These are phyloP conservation scores for Heliconius aoede DNA, from an alignment of 2,888 invertebrate genomes.

Conservation along the genomic window DNA sequence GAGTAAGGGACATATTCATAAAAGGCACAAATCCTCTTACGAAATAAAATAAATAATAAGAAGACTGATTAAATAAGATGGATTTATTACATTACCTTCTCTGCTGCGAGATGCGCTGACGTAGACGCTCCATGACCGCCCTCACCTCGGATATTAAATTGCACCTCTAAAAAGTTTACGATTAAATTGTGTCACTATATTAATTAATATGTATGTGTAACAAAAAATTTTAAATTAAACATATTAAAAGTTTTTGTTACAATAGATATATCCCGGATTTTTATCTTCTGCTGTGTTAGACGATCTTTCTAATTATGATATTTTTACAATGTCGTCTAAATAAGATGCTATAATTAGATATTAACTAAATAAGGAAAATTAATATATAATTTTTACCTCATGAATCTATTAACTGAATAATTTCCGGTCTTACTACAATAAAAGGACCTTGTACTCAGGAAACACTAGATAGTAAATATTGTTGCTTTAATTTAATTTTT, in stretches of 20 bases:
- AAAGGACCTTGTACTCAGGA: not conserved
- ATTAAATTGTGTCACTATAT: no score
- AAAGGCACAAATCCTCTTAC: no score
- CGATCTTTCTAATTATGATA: no score
- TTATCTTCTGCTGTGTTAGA: no score
- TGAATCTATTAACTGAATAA: not conserved
- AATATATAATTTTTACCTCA: not conserved
- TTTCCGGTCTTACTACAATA: not conserved
- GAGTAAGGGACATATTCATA: no score
- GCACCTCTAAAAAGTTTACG: conserved; percentile 60
- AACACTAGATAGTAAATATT: not conserved
- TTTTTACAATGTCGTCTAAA: not conserved
- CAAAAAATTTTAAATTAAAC: no score
- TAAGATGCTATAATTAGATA: not conserved
- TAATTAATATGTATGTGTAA: no score
- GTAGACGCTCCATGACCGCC: conserved; percentile 93
- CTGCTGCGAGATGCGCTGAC: conserved; percentile 88
- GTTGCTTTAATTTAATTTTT: not conserved
- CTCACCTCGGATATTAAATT: conserved; percentile 87
- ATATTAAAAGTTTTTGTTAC: no score
- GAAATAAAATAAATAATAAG: no score
- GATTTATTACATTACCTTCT: conserved; percentile 79
- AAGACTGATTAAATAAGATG: no score
- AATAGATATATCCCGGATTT: no score
- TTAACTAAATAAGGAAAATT: not conserved